Evolutionary conservation across 2,797 vertebrate species (phyloP), one percentile per base, ranked within the genome.

Genomic region (Platyrinchus mystaceus): DNA sequence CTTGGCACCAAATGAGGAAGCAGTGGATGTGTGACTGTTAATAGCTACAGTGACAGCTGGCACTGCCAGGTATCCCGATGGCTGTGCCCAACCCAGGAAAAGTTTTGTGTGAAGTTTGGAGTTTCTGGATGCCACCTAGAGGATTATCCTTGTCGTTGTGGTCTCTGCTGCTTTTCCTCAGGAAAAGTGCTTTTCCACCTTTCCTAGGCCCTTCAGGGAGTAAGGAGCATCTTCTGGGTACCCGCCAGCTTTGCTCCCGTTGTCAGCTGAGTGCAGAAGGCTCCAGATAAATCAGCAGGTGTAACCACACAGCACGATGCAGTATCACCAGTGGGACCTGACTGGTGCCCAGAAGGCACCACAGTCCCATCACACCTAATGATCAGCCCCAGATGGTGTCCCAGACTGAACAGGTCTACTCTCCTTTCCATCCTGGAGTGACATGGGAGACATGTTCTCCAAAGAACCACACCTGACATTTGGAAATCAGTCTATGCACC

Each of bases 121-220:
- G 82, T 44, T 69, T 68, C 58, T 58, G 55, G 91, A 63, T 93
- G 89, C 94, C 94, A 94, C 59, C 87, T 93, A 93, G 94, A 96
- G 89, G 95, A 89, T 84, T 88, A 58, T 59, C 66, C 47, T 62
- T 49, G 66, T 37, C 39, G 28, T 23, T 63, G 56, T 93, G 21
- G 46, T 85, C 36, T 56, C 12, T 0, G 58, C 24, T 24, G 62
- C 30, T 85, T 81, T 77, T 83, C 32, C 17, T 43, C 27, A 5
- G 37, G 49, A 84, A 64, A 67, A 71, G 15, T 9, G 23, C 26
- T 63, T 76, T 74, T 22, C 52, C 58, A 24, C 53, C 30, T 75
- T 41, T 22, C n/a, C n/a, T 4, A 3, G 9, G 32, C 28, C 13
- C 32, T 41, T 16, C 3, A 1, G 22, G 8, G 28, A 50, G 9